Base-by-base conservation (phyloP, 2,888 invertebrate species). In the Lithophane socia region DNA sequence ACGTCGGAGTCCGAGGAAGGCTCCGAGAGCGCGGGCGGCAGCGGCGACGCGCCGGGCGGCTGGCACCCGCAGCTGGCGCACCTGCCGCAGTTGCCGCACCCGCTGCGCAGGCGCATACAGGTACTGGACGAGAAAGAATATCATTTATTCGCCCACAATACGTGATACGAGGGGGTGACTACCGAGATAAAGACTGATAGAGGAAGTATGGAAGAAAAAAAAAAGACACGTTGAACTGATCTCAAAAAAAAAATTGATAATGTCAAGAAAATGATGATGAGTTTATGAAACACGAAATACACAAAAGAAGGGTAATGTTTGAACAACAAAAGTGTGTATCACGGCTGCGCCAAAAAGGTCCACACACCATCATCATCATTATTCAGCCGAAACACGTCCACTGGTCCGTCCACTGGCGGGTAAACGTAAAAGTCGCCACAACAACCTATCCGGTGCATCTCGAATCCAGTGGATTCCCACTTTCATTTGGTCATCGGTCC, bases 1-100 rank as follows among this genome's bases (percentile, higher is more conserved):
- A 94, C 95, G 44, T 91, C 93, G 16, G 94, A 93, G 75, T 85
- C 85, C n/a, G 92, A 92, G 83, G 93, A 91, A 73, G 91, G 84
- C 70, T 77, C 65, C 52, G 82, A 80, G 83, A 78, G 88, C 73
- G 76, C 64, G 66, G 76, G 79, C n/a, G 86, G 80, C 8, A 76
- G 60, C 58, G 78, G 77, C 44, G 90, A 70, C 64, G 78, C 78
- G 66, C 69, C 82, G 47, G 93, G 93, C 82, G 96, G 97, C 72
- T 96, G 97, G 89, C 97, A 97, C 93, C 97, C 97, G 86, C 97
- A 97, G 93, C 94, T 97, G 78, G 97, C 97, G 82, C 97, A 97
- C 91, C 93, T 97, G 91, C 97, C 97, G 80, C 97, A 97, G 91
- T 90, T 97, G 90, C 97, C 97, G 85, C 97, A 97, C 90, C 97